Evolutionary conservation across 1,140 invertebrate species (phyloP).

Genomic region (Ephestia elutella): DNA sequence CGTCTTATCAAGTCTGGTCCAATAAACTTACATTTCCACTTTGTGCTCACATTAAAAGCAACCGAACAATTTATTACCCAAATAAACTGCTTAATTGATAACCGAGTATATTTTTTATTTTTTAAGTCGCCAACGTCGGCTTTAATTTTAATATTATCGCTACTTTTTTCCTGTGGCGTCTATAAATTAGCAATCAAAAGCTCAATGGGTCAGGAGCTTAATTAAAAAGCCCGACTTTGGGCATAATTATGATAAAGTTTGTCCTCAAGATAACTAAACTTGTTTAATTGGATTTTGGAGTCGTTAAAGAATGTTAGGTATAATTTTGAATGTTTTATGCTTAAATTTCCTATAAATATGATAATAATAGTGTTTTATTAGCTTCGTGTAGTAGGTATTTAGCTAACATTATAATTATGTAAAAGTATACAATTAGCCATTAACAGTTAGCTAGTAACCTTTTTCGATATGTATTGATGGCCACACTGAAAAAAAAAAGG

Average conservation of each 20-base stretch:
- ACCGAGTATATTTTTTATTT: background rate
- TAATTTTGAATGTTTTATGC: background rate
- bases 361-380: background rate
- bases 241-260: constrained; percentile 1
- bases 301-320: background rate
- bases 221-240: constrained; percentile 20
- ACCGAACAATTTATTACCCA: background rate
- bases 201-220: constrained; percentile 20
- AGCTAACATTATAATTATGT: background rate
- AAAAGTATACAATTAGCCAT: no score
- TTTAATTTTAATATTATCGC: constrained; percentile 11
- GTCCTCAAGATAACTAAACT: background rate
- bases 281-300: background rate
- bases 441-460: no score
- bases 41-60: background rate
- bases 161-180: constrained; percentile 12
- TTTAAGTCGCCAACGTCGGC: background rate
- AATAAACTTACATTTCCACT: background rate
- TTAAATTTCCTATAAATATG: background rate
- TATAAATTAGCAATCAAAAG: constrained; percentile 24
- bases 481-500: no score
- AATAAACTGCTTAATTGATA: constrained; percentile 8
- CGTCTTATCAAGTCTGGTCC: background rate
- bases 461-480: no score
- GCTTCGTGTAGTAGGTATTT: background rate